Base-by-base conservation (phyloP, 2,888 invertebrate species). In the Rhyacophila evoluta region DNA sequence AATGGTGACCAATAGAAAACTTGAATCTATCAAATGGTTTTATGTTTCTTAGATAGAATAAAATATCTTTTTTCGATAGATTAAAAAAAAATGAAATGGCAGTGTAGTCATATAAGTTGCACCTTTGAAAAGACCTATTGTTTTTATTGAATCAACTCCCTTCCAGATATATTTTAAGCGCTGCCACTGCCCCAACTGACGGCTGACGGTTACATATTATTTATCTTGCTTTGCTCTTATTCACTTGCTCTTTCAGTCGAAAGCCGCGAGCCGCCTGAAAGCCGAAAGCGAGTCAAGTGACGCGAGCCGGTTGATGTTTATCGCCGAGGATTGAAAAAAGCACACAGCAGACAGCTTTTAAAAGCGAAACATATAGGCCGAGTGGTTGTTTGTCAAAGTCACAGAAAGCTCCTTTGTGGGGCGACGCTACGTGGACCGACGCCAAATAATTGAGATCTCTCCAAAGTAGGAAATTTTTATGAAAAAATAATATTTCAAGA, bases 221-320 rank as follows among this genome's bases (percentile, higher is more conserved):
- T 79, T 79, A 79, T 79, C 79, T 79, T 79, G 70, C 79, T 79
- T 79, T 77, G 74, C 74, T 76, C 74, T 79, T 79, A 79, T 79
- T 79, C 75, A 75, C 75, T 79, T 72, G 55, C 55, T 55, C 55
- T 55, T 55, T 55, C 55, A 55, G 19, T 19, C 55, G 19, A 55
- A 55, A 55, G 55, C 55, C 19, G 25, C 15, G 55, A 33, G 29
- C 29, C 55, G 15, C 19, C 19, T 55, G 55, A 55, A 55, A 55
- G 55, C 55, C 19, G 15, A 55, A 55, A 55, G 55, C 55, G 19
- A 55, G 55, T 55, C 55, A 55, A 19, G 15, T 19, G 19, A 19
- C 55, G 55, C 55, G 55, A 55, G 55, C 55, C 55, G 55, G 55
- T 55, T 55, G 55, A 55, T 55, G 25, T 55, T 55, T 55, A 55